Base-by-base conservation (phyloP, 2,797 vertebrate species). In the Pelobates cultripes region DNA sequence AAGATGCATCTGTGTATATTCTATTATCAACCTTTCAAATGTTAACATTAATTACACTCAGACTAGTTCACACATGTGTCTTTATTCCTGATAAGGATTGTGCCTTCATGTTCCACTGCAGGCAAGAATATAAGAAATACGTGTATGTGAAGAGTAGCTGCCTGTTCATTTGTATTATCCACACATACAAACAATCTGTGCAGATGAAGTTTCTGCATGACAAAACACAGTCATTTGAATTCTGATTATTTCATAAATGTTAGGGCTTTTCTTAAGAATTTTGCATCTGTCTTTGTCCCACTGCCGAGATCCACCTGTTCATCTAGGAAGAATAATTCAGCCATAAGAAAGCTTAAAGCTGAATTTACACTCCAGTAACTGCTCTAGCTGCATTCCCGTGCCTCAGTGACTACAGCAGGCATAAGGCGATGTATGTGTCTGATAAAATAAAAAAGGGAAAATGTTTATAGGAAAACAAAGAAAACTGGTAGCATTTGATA, bases 321-420 rank as follows among this genome's bases (percentile, higher is more conserved):
- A 80, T 84, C 77, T 84, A 79, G 82, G 72, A 73, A 80, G 73
- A 84, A 84, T 79, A 84, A 84, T 76, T 84, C 82, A 79, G 77
- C 82, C 82, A 84, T 84, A 80, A 84, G 77, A 84, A 84, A 79
- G 82, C 82, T 76, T 84, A 79, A 84, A 84, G 82, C 82, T 80
- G 77, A 84, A 84, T 84, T 84, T 80, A 84, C 82, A 84, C 82
- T 79, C 79, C 82, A 84, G 67, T 80, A 79, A 76, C 77, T 76
- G 73, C 76, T 84, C 73, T 77, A 84, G 82, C 76, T 17, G 68
- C 60, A 80, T 84, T 84, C 82, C 75, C 72, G 57, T 84, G 82
- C 77, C 68, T 84, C 73, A 76, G 68, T 79, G 77, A 73, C 77
- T 80, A 9, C 73, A 84, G 77, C 73, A 84, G 82, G 75, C 67